phyloP scores from a whole-genome alignment of 2,113 vertebrate species.

The Cygnus atratus region DNA sequence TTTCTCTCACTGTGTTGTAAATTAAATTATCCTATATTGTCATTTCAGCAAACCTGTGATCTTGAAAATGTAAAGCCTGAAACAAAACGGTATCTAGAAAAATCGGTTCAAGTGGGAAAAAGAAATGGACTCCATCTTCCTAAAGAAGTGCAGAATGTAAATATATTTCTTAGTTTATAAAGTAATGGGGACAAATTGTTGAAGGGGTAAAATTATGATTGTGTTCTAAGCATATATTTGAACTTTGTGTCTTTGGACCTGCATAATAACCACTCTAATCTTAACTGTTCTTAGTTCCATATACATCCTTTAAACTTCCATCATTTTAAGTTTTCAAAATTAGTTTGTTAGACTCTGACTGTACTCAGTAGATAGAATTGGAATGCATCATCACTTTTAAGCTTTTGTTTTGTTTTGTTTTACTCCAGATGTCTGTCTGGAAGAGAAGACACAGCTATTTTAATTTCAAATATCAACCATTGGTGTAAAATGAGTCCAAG shows the following conservation, averaged over 20 bases:
- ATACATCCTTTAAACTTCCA: neutral
- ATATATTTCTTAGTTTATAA: constrained; percentile 17
- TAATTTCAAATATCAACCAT: neutral
- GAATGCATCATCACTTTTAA: neutral
- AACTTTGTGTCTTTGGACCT: neutral
- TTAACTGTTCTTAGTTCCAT: neutral
- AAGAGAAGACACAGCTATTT: neutral
- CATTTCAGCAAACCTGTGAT: constrained; percentile 81
- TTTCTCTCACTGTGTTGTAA: neutral
- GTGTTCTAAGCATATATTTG: neutral
- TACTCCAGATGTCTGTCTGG: neutral
- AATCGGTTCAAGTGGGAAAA: constrained; percentile 86
- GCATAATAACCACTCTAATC: neutral
- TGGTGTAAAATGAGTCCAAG: neutral
- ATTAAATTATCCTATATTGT: constrained; percentile 10
- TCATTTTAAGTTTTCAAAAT: neutral
- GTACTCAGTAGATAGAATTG: neutral
- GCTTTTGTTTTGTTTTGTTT: neutral
- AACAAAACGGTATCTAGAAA: constrained; percentile 87
- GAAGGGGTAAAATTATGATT: neutral
- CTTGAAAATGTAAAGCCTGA: constrained; percentile 80
- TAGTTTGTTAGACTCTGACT: neutral
- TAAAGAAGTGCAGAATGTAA: constrained; percentile 86
- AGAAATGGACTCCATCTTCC: constrained; percentile 92
- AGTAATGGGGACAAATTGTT: neutral